phyloP scores from a whole-genome alignment of 92 coral and sea anemone species.

The Hydrozoanthus gracilis region DNA sequence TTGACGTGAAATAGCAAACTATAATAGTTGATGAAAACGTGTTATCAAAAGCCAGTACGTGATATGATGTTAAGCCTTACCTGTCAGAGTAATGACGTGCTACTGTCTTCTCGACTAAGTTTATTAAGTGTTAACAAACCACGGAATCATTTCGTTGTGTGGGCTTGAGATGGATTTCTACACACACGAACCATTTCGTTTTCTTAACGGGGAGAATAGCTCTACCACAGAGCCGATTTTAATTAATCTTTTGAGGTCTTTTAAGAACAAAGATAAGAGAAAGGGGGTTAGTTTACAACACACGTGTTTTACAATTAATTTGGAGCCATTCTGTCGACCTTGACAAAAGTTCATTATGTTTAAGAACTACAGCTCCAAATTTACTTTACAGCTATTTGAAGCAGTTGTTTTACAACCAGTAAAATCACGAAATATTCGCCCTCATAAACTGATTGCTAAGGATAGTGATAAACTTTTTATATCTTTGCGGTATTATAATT shows the following conservation, averaged over 20 bases:
- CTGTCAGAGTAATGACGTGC: too few species aligned
- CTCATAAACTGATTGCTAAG: background rate
- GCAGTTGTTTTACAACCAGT: background rate
- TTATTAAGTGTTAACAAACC: background rate
- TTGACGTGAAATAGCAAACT: background rate
- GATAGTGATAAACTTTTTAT: background rate
- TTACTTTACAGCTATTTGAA: background rate
- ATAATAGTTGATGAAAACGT: background rate
- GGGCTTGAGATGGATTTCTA: background rate
- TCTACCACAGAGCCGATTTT: background rate
- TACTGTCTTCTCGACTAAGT: background rate
- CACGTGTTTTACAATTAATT: constrained; percentile 12
- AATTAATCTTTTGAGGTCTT: constrained; percentile 35
- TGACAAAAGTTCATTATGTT: constrained; percentile 23
- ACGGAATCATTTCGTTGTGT: background rate
- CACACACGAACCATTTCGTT: background rate
- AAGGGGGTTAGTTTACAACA: background rate
- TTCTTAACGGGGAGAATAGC: background rate
- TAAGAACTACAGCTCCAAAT: background rate
- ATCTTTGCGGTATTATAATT: background rate
- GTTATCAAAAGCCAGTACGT: background rate
- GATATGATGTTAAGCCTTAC: background rate
- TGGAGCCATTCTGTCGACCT: constrained; percentile 26
- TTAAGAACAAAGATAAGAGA: constrained; percentile 19
- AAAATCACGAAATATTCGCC: background rate